A percentile compares a stretch with the other conserved stretches of the same genome.
Evolutionary conservation across 2,888 invertebrate species (phyloP).

Genomic region (Miltochrista miniata): DNA sequence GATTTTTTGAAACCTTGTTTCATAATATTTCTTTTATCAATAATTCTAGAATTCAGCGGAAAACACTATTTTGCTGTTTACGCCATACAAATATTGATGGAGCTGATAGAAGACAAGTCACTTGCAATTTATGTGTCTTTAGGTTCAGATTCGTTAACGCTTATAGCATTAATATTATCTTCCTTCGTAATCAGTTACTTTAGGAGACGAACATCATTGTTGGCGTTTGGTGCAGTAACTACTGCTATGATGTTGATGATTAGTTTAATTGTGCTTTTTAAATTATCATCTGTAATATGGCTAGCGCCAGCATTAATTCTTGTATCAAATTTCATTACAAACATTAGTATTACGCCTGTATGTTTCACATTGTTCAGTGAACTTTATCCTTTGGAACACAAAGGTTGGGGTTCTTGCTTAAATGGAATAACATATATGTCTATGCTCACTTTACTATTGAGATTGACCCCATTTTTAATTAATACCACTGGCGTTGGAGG

Average conservation of each 20-base stretch:
- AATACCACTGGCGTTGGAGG: no score
- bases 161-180: slow-evolving; percentile 39
- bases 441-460: no score
- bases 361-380: slow-evolving; percentile 45
- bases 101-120: slow-evolving; percentile 39
- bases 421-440: slow-evolving; percentile 22
- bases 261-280: slow-evolving; percentile 37
- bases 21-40: no score
- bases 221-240: slow-evolving; percentile 35
- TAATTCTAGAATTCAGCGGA: no score
- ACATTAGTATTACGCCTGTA: slow-evolving; percentile 42
- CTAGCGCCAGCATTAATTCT: slow-evolving; percentile 42
- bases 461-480: no score
- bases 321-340: slow-evolving; percentile 38
- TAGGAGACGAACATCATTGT: slow-evolving; percentile 45
- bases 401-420: slow-evolving; percentile 40
- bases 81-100: no score
- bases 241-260: slow-evolving; percentile 41
- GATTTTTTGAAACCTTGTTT: no score
- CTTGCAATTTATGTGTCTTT: slow-evolving; percentile 45
- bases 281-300: slow-evolving; percentile 30
- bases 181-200: slow-evolving; percentile 35
- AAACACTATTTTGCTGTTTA: slow-evolving; percentile 47
- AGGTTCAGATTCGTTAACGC: slow-evolving; percentile 40
- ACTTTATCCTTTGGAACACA: slow-evolving; percentile 52